A percentile compares a stretch with the other conserved stretches of the same genome.
Conservation (phyloP, 2,888 invertebrate species). For the Ypsolopha sequella region DNA sequence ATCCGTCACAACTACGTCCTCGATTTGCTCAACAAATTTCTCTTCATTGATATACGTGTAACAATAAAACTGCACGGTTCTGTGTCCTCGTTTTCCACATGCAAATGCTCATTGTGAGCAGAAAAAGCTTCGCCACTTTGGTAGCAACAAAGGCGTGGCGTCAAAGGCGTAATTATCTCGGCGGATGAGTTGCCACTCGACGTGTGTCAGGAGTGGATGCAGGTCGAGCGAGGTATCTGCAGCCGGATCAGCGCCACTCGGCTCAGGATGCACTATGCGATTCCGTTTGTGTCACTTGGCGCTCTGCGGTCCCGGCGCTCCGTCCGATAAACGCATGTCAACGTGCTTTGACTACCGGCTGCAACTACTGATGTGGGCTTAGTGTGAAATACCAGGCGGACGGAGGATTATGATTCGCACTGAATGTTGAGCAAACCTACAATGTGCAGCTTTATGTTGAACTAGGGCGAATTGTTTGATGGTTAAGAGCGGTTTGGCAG, state of each 20-base stretch:
- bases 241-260: slow-evolving; percentile 59
- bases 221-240: slow-evolving; percentile 59
- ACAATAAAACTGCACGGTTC: too few species aligned
- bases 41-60: not conserved
- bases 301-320: slow-evolving; percentile 49
- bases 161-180: slow-evolving; percentile 65
- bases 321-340: slow-evolving; percentile 65
- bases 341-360: slow-evolving; percentile 52
- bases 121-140: slow-evolving; percentile 1
- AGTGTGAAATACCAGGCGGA: not conserved
- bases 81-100: not conserved
- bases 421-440: too few species aligned
- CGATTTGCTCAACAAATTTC: not conserved
- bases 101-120: not conserved
- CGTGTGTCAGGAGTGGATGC: slow-evolving; percentile 8
- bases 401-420: too few species aligned
- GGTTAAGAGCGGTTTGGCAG: too few species aligned
- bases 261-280: slow-evolving; percentile 63
- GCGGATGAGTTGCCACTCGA: slow-evolving; percentile 58
- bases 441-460: too few species aligned
- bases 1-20: not conserved
- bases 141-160: slow-evolving; percentile 36
- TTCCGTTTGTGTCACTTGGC: slow-evolving; percentile 66
- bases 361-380: slow-evolving; percentile 22
- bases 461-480: too few species aligned